Evolutionary conservation across 92 coral and sea anemone species (phyloP), one percentile per base, ranked within the genome.

Genomic region (Phenganax subtilis): DNA sequence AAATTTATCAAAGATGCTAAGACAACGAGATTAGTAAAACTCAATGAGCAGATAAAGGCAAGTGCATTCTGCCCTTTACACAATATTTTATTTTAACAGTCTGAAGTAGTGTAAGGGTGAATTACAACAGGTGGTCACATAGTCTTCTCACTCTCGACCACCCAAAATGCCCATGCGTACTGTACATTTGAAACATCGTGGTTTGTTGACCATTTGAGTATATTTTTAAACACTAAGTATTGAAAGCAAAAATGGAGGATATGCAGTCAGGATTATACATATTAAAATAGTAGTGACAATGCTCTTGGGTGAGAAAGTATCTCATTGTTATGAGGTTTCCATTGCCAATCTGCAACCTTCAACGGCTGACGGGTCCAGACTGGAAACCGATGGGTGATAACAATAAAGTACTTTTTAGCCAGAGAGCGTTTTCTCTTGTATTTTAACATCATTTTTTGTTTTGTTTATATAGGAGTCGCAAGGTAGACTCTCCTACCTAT

Each of bases 1-100:
- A 90, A 92, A 57, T 96, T 92, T 83, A 90, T 96, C 61, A 89
- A 96, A 75, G 91, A 92, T 57, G 97, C 99, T 17, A 92, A 92
- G 84, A 83, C 88, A 31, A 88, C 91, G 72, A 86, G 91, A 51
- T 81, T 96, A 44, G 85, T 96, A 66, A 91, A 96, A 81, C 96
- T 96, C 25, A 87, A 87, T 83, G 87, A 89, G 69, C 92, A 94
- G 72, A 94, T 94, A 73, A 91, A 94, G 92, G 98, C 88, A 71
- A 31, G 31, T 62, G 47, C 47, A 5, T 37, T 37, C 3, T 37
- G 47, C 47, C 47, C 47, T 37, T 60, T 15, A 30, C 52, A 4
- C 20, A 30, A 63, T 20, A 20, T 52, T 51, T 58, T 6, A 27
- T 5, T 10, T 8, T 9, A 65, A 81, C 16, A 8, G 8, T 52